Percentiles rank a stretch among this genome's conserved stretches.
These are phyloP conservation scores for Hemibagrus wyckioides DNA, from an alignment of 2,113 vertebrate species.

Conservation along the genomic window DNA sequence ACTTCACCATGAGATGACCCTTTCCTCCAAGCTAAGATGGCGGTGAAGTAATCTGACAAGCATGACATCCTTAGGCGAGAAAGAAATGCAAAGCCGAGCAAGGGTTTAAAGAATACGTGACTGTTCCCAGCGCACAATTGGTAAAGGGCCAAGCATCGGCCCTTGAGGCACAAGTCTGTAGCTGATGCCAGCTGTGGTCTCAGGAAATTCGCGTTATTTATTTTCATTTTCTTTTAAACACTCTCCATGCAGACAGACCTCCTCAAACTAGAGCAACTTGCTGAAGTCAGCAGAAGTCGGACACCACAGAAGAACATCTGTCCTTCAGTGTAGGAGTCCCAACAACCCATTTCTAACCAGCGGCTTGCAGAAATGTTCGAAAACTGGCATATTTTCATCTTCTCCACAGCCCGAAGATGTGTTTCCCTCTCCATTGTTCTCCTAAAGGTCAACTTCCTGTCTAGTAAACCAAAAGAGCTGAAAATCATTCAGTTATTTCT, in stretches of 20 bases:
- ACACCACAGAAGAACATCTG: background rate
- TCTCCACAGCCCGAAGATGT: background rate
- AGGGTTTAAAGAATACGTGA: no score
- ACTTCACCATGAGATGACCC: background rate
- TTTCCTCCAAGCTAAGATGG: background rate
- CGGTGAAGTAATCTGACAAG: background rate
- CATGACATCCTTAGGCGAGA: background rate
- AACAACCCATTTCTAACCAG: no score
- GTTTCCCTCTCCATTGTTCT: background rate
- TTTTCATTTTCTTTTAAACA: background rate
- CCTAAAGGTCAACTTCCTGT: background rate
- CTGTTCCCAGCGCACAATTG: no score
- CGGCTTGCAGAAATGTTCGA: background rate
- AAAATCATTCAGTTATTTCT: background rate
- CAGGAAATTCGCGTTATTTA: background rate
- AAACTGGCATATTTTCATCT: background rate
- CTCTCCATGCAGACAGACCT: background rate
- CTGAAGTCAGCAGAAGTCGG: background rate
- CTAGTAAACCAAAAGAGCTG: background rate
- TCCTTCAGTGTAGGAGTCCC: slow-evolving; percentile 2
- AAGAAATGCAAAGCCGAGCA: background rate
- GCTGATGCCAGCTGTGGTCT: background rate
- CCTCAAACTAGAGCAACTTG: background rate
- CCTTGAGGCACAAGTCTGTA: background rate
- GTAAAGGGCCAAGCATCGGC: background rate